Evolutionary conservation across 2,113 vertebrate species (phyloP), one percentile per base, ranked within the genome.

Genomic region (Brachypodius melanocephalos): DNA sequence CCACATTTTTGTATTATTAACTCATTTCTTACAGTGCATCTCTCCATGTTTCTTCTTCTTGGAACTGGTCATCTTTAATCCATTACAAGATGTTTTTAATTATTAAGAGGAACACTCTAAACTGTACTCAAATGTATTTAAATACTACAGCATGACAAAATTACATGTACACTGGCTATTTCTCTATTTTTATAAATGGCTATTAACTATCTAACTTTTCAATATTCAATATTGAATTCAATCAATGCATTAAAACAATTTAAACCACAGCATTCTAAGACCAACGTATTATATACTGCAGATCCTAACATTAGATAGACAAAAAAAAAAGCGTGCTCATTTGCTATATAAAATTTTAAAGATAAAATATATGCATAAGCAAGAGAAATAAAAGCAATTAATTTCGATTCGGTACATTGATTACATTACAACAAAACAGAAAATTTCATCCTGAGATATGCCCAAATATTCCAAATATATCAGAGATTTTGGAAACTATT

Each of bases 1-100:
- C 95, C 42, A 95, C 91, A 90, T 92, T 93, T 89, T 88, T 89
- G 21, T 85, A 79, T 89, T 92, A 95, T 94, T 95, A 95, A 77
- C 71, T 88, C 58, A 75, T 80, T 95, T 88, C 80, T 93, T 86
- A 55, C 82, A 84, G 49, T 38, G 68, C 45, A n/a, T 68, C 20
- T 95, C 52, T 51, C 62, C 63, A 52, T 91, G 89, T 79, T 85
- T 81, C 89, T 85, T 75, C 84, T 84, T 75, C 74, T 94, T 96
- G 78, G 86, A 94, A 79, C 66, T 66, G 90, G 43, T 77, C 71
- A 43, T 54, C 68, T 91, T 59, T 92, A 96, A 66, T 75, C 79
- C 48, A 11, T 63, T 69, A 71, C 42, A 88, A 88, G 78, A 48
- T 71, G 26, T 42, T 25, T 52, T 89, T 85, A 77, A 67, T 43